Percentiles rank a stretch among this genome's conserved stretches.
Evolutionary conservation across 2,113 vertebrate species (phyloP).

Genomic region (Struthidea cinerea): DNA sequence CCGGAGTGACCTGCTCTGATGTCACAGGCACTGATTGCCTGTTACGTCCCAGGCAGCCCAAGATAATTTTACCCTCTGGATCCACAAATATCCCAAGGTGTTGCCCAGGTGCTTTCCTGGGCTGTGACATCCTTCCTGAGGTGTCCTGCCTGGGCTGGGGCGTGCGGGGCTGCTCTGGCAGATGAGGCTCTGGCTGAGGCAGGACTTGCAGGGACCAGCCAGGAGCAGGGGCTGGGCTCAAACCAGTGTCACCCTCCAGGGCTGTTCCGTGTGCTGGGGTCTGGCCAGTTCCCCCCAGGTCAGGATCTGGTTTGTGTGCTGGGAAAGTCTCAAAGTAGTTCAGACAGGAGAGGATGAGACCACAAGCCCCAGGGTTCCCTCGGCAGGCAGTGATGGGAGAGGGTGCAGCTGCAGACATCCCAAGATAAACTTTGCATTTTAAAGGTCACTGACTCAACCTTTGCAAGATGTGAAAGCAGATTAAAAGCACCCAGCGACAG

Average conservation of each 20-base stretch:
- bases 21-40: not conserved
- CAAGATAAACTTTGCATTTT: not conserved
- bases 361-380: not conserved
- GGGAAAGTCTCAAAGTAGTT: not conserved
- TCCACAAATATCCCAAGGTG: rapidly evolving
- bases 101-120: not conserved
- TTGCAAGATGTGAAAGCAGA: not conserved
- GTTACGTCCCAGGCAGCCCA: not conserved
- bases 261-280: not conserved
- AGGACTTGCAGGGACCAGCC: not conserved
- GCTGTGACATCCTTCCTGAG: not conserved
- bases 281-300: too few species aligned
- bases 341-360: not conserved
- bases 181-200: not conserved
- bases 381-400: not conserved
- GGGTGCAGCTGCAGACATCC: not conserved
- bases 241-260: not conserved
- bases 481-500: not conserved
- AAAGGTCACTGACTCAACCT: not conserved
- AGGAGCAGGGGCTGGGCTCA: not conserved
- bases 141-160: not conserved
- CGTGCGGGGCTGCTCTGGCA: not conserved
- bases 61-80: rapidly evolving
- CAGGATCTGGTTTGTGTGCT: not conserved
- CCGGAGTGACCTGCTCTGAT: rapidly evolving